phyloP scores from a whole-genome alignment of 2,113 vertebrate species.

The Neogobius melanostomus region DNA sequence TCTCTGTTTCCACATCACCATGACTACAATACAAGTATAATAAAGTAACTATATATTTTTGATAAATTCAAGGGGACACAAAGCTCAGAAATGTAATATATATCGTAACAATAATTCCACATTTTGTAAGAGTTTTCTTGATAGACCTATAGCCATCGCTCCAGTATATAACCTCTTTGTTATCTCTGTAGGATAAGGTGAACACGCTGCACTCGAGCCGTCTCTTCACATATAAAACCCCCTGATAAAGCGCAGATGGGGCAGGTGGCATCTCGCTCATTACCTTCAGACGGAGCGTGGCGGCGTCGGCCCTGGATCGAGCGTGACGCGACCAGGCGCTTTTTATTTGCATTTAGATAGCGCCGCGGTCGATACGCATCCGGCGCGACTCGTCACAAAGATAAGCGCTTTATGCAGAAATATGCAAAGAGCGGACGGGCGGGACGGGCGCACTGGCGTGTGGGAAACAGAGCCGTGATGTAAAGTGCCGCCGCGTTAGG shows the following conservation, averaged over 20 bases:
- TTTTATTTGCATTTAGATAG: constrained; percentile 73
- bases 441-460: constrained; percentile 9
- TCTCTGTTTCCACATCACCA: too few species aligned
- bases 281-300: too few species aligned
- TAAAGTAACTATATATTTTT: too few species aligned
- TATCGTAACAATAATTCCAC: too few species aligned
- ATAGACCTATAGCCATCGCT: background rate
- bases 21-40: too few species aligned
- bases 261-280: constrained; percentile 7
- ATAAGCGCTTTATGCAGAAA: constrained; percentile 54
- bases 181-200: background rate
- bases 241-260: constrained; percentile 2
- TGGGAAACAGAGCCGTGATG: background rate
- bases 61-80: too few species aligned
- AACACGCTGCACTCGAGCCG: constrained; percentile 10
- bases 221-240: background rate
- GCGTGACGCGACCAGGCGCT: constrained; percentile 31
- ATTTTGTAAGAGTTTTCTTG: too few species aligned
- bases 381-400: constrained; percentile 24
- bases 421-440: constrained; percentile 48
- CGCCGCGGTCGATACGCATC: constrained; percentile 46
- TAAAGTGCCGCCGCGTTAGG: constrained; percentile 10
- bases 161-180: background rate
- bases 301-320: constrained; percentile 40
- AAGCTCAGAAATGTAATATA: too few species aligned